Base-by-base conservation (phyloP, 2,797 vertebrate species). In the Diglossa cyanea region DNA sequence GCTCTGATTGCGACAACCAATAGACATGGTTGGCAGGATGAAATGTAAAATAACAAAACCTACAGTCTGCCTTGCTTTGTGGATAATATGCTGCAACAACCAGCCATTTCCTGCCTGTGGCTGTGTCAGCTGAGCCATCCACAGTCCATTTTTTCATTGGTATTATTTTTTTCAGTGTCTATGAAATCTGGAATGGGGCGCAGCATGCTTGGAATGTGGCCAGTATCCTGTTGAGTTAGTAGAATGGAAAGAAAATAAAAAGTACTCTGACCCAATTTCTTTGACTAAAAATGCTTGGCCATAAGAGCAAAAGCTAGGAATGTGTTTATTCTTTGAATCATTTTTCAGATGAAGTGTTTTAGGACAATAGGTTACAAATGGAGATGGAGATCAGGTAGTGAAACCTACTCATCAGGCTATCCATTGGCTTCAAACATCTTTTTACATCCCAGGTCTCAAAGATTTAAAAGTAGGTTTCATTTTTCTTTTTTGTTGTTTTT, bases 201-300 rank as follows among this genome's bases (percentile, higher is more conserved):
- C 94, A 97, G 97, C 87, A 96, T 84, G 95, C 77, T 85, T 97
- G 96, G 95, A 96, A 96, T 86, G 70, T 84, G 88, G 94, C 97
- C 96, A 97, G 73, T 21, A 61, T 97, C 96, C 95, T 96, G 84
- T 88, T 82, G 97, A 67, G 93, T 83, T 82, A 92, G 86, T 96
- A 97, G 93, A 97, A 97, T 95, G 95, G 95, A 79, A 91, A 95
- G 95, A 96, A 96, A 96, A 96, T 94, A 92, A 95, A 96, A 97
- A 96, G 79, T 92, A 95, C 87, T 96, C 78, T 97, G 98, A 97
- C 97, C 96, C 95, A 97, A 91, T 97, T 97, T 95, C 91, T 88
- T 90, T 88, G 80, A 96, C 87, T 95, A 90, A 86, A 93, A 94
- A 86, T 90, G 77, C 37, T 62, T 80, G 87, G 39, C 95, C 86